A percentile compares a stretch with the other conserved stretches of the same genome.
Evolutionary conservation across 1,140 invertebrate genomes (phyloP).

Genomic region (Drosophila bocqueti): DNA sequence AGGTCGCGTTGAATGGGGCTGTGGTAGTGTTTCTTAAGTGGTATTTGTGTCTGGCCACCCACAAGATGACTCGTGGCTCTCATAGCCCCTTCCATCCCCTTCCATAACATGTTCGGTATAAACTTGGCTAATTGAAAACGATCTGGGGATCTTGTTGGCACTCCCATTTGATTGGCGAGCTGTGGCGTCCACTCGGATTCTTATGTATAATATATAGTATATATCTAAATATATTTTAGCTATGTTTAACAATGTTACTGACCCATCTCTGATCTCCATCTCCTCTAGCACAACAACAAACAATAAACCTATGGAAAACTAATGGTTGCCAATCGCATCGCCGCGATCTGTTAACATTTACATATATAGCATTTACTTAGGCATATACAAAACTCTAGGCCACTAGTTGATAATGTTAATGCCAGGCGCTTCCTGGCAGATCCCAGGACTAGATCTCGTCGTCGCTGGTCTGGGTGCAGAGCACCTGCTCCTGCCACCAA

Average conservation of each 20-base stretch:
- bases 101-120: constrained; percentile 31
- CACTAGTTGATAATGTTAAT: constrained; percentile 58
- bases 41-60: constrained; percentile 41
- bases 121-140: constrained; percentile 33
- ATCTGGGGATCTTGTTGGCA: constrained; percentile 9
- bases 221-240: constrained; percentile 57
- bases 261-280: constrained; percentile 7
- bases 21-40: constrained; percentile 28
- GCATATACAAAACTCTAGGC: constrained; percentile 56
- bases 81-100: constrained; percentile 18
- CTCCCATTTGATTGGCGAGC: not conserved
- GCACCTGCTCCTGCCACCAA: constrained; percentile 89
- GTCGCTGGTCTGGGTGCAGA: constrained; percentile 87
- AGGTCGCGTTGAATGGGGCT: constrained; percentile 33
- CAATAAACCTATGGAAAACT: constrained; percentile 33
- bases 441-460: constrained; percentile 84
- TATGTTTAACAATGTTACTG: constrained; percentile 46
- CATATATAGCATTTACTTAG: constrained; percentile 38
- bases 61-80: constrained; percentile 1
- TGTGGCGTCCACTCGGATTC: constrained; percentile 4
- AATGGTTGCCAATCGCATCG: constrained; percentile 10
- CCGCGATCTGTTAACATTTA: constrained; percentile 45
- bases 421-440: not conserved
- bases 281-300: constrained; percentile 57
- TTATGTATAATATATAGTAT: constrained; percentile 40